A percentile compares a stretch with the other conserved stretches of the same genome.
Conservation (phyloP, 2,113 vertebrate genomes). For the Camarhynchus parvulus region DNA sequence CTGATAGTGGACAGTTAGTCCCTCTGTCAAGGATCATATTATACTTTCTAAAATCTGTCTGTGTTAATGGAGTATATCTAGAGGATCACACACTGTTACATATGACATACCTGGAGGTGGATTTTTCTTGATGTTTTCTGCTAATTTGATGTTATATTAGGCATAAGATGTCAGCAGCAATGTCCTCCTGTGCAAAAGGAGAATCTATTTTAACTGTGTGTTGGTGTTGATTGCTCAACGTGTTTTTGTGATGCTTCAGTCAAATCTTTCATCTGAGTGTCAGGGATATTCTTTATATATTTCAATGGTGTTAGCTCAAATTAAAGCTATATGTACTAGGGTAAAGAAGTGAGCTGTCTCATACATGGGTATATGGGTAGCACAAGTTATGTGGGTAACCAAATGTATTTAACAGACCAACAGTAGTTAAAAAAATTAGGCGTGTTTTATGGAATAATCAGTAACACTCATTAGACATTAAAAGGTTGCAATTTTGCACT, state of each 20-base stretch:
- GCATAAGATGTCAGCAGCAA: slow-evolving; percentile 16
- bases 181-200: slow-evolving; percentile 44
- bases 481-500: not conserved
- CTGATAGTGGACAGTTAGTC: not conserved
- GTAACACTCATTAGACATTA: not conserved
- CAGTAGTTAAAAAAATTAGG: not conserved
- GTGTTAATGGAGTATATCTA: not conserved
- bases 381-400: not conserved
- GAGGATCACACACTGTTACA: not conserved
- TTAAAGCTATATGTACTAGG: not conserved
- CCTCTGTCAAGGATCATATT: not conserved
- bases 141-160: slow-evolving; percentile 49
- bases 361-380: not conserved
- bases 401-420: not conserved
- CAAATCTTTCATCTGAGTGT: slow-evolving; percentile 14
- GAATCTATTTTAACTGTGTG: slow-evolving; percentile 36
- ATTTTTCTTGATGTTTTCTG: slow-evolving; percentile 54
- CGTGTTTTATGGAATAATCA: not conserved
- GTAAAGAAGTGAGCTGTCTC: not conserved
- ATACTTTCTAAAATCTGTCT: not conserved
- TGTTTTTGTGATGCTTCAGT: slow-evolving; percentile 35
- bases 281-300: slow-evolving; percentile 12
- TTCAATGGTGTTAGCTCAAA: not conserved
- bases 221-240: slow-evolving; percentile 6
- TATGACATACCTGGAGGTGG: slow-evolving; percentile 35